Evolutionary conservation across 2,113 vertebrate species (phyloP).

Genomic region (Urocynchramus pylzowi): DNA sequence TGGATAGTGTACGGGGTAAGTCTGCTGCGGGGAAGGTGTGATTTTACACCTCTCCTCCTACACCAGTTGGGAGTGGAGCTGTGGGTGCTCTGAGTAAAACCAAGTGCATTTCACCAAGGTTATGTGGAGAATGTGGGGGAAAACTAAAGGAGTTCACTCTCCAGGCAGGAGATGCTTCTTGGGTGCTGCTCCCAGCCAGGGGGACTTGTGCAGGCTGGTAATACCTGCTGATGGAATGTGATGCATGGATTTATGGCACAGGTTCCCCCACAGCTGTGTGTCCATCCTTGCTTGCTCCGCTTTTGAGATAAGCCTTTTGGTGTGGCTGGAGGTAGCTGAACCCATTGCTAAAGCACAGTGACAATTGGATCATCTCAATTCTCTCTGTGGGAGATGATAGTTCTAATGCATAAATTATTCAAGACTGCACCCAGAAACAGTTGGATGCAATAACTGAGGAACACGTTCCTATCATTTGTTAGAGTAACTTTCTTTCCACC

Average conservation of each 20-base stretch:
- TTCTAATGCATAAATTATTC: neutral
- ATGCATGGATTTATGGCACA: neutral
- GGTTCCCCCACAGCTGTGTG: neutral
- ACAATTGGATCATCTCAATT: neutral
- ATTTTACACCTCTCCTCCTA: neutral
- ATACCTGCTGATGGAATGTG: neutral
- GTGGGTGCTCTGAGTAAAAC: neutral
- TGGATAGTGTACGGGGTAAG: neutral
- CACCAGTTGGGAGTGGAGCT: neutral
- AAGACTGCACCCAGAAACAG: neutral
- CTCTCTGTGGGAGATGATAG: neutral
- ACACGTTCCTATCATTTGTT: neutral
- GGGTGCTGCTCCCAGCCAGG: neutral
- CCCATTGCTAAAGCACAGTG: accelerated
- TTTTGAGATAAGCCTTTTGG: neutral
- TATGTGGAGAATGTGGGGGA: neutral
- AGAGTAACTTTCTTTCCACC: neutral
- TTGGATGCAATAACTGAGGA: neutral
- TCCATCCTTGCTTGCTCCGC: accelerated
- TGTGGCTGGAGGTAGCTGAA: neutral
- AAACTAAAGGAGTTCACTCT: neutral
- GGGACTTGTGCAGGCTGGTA: neutral
- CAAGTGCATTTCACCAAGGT: neutral
- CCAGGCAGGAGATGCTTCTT: neutral
- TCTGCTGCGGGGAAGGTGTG: neutral